These are phyloP conservation scores for Oophaga pumilio DNA, from an alignment of 2,113 vertebrate species.

Conservation along the genomic window DNA sequence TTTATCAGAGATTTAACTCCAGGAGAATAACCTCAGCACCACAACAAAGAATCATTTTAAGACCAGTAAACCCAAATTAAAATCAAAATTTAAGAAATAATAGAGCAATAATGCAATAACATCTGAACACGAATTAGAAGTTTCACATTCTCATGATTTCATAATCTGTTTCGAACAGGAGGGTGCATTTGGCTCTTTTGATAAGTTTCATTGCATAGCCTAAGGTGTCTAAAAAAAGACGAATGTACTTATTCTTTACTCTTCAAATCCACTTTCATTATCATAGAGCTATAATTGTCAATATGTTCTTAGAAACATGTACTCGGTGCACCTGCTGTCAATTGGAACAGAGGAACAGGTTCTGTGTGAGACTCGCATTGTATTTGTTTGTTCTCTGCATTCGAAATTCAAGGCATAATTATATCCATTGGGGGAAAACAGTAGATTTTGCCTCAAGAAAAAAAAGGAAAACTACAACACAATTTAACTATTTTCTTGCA, in stretches of 20 bases:
- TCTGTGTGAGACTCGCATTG: slow-evolving; percentile 60
- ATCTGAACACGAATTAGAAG: slow-evolving; percentile 7
- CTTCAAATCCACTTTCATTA: slow-evolving; percentile 59
- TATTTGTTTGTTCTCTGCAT: slow-evolving; percentile 71
- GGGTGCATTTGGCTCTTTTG: slow-evolving; percentile 35
- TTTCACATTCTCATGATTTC: slow-evolving; percentile 20
- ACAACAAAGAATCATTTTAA: not conserved
- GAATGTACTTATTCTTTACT: slow-evolving; percentile 56
- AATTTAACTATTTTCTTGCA: slow-evolving; percentile 45
- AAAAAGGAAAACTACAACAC: slow-evolving; percentile 27
- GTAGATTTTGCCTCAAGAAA: slow-evolving; percentile 70
- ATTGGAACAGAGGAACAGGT: slow-evolving; percentile 66
- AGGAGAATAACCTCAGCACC: not conserved
- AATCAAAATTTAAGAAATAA: slow-evolving; percentile 15
- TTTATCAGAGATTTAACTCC: not conserved
- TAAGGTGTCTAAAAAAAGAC: slow-evolving; percentile 53
- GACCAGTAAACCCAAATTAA: slow-evolving; percentile 11
- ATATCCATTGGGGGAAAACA: slow-evolving; percentile 69
- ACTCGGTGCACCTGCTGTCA: slow-evolving; percentile 65
- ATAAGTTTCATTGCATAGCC: slow-evolving; percentile 48
- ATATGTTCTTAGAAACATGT: slow-evolving; percentile 66
- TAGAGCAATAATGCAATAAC: slow-evolving; percentile 15
- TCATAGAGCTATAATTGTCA: slow-evolving; percentile 63
- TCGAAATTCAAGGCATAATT: slow-evolving; percentile 72
- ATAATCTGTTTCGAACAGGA: slow-evolving; percentile 31